phyloP scores from a whole-genome alignment of 2,113 vertebrate genomes.

The Peromyscus californicus region DNA sequence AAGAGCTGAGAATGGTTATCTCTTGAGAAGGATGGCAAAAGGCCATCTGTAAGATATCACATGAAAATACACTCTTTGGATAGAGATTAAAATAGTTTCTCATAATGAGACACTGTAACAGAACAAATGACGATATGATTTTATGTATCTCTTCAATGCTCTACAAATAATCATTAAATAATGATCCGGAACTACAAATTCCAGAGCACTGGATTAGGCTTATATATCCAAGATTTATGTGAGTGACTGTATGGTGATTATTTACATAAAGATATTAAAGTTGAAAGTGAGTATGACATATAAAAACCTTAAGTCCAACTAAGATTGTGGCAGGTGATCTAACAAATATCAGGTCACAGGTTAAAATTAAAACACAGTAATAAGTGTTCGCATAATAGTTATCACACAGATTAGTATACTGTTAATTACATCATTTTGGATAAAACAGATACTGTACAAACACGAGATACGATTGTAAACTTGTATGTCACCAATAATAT shows the following conservation, averaged over 20 bases:
- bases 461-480: background rate
- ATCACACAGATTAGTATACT: background rate
- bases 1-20: slow-evolving; percentile 70
- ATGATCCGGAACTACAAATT: background rate
- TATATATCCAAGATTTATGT: background rate
- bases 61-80: background rate
- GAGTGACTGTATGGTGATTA: background rate
- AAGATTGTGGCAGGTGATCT: too few species aligned
- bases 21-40: slow-evolving; percentile 58
- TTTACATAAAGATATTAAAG: background rate
- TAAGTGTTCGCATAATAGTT: background rate
- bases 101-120: background rate
- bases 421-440: background rate
- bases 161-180: background rate
- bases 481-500: background rate
- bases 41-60: background rate
- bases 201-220: background rate
- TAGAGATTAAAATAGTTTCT: background rate
- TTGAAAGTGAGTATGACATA: background rate
- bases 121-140: too few species aligned
- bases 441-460: background rate
- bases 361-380: background rate
- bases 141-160: background rate
- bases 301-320: background rate
- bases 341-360: background rate